Conservation (phyloP, 2,113 vertebrate genomes). For the Piaya cayana region DNA sequence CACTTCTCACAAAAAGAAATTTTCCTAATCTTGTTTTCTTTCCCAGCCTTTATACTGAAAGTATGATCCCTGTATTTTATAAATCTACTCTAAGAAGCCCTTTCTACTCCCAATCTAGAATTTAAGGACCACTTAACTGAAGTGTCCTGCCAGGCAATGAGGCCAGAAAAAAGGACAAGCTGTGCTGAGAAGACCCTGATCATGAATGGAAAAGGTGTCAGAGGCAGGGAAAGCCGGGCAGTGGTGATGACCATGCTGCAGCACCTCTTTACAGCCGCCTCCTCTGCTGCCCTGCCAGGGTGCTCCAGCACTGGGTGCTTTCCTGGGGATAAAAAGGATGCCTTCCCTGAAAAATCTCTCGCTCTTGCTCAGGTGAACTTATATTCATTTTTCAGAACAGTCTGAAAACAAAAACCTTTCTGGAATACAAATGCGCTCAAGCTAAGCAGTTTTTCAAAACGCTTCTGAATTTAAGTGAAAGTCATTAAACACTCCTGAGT, state of each 20-base stretch:
- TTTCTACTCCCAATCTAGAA: background rate
- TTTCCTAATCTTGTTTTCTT: background rate
- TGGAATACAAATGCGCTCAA: background rate
- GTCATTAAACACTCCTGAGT: background rate
- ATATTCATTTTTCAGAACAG: background rate
- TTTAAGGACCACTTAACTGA: background rate
- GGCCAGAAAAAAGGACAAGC: background rate
- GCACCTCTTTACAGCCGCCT: background rate
- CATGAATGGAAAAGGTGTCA: accelerated
- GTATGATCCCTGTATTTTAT: background rate
- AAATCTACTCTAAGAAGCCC: background rate
- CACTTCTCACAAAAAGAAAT: background rate
- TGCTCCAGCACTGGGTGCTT: background rate
- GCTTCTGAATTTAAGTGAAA: background rate
- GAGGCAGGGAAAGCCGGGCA: background rate
- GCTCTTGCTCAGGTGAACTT: background rate
- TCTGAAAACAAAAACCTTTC: background rate
- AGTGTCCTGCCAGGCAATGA: accelerated
- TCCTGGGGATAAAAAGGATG: background rate
- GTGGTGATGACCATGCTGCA: background rate
- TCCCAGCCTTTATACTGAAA: background rate
- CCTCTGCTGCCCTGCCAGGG: background rate
- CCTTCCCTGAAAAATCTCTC: background rate
- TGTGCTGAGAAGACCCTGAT: background rate
- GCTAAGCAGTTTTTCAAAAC: background rate